Percentiles rank a stretch among this genome's conserved stretches.
Evolutionary conservation across 2,113 vertebrate species (phyloP).

Genomic region (Psittacula cyanocephala): DNA sequence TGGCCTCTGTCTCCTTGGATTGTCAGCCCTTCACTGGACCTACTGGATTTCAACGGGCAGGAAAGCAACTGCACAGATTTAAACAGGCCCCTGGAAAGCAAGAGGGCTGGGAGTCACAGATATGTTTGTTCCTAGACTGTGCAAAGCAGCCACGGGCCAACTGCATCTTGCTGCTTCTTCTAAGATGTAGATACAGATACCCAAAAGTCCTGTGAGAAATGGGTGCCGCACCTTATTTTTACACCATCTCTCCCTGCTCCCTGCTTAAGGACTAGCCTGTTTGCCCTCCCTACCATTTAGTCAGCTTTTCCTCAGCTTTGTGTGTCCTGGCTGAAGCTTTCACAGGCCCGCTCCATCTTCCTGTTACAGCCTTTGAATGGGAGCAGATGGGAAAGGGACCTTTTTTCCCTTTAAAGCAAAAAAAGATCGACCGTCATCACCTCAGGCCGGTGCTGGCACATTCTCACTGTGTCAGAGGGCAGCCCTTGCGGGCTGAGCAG

Average conservation of each 20-base stretch:
- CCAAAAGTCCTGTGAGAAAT: neutral
- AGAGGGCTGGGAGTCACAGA: accelerated
- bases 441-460: neutral
- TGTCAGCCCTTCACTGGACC: neutral
- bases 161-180: neutral
- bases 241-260: neutral
- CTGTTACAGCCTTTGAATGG: neutral
- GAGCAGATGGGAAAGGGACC: neutral
- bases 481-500: neutral
- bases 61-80: neutral
- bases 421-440: neutral
- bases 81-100: neutral
- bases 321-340: neutral
- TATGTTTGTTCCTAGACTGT: neutral
- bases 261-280: neutral
- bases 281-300: neutral
- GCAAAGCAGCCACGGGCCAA: neutral
- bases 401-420: neutral
- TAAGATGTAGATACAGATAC: accelerated
- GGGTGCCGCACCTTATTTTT: neutral
- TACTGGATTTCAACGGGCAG: neutral
- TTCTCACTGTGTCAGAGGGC: neutral
- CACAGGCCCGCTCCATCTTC: neutral
- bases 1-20: neutral
- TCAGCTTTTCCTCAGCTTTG: neutral